phyloP scores from a whole-genome alignment of 2,888 invertebrate species.

The Brenthis ino region DNA sequence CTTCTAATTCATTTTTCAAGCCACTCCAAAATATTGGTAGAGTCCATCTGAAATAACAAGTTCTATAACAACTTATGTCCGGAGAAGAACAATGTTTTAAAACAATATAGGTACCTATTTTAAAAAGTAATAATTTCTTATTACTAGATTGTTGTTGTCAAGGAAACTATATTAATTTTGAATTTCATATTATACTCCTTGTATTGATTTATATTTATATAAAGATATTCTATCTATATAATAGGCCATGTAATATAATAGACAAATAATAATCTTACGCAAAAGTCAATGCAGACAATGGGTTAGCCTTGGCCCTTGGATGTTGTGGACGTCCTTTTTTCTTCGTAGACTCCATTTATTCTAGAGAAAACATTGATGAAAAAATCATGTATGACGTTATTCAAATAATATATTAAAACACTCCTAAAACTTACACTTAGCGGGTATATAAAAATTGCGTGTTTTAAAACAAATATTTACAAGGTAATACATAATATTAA shows the following conservation, averaged over 20 bases:
- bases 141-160: no score
- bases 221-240: no score
- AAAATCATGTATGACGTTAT: not conserved
- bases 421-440: not conserved
- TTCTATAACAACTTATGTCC: not conserved
- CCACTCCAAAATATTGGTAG: slow-evolving; percentile 90
- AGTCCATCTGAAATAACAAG: slow-evolving; percentile 85
- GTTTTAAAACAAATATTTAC: no score
- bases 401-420: not conserved
- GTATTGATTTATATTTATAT: no score
- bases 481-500: no score
- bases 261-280: slow-evolving; percentile 75
- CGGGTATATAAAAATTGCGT: not conserved
- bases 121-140: no score
- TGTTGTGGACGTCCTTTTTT: slow-evolving; percentile 82
- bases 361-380: not conserved
- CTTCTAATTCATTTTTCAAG: slow-evolving; percentile 86
- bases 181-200: no score
- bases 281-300: slow-evolving; percentile 86
- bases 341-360: slow-evolving; percentile 78
- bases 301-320: slow-evolving; percentile 85
- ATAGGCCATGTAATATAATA: no score
- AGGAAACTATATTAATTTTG: no score
- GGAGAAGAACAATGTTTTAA: no score
- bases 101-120: no score